Percentiles rank a stretch among this genome's conserved stretches.
These are phyloP conservation scores for Phanerotoma sp. DNA, from an alignment of 2,888 invertebrate species.

Conservation along the genomic window DNA sequence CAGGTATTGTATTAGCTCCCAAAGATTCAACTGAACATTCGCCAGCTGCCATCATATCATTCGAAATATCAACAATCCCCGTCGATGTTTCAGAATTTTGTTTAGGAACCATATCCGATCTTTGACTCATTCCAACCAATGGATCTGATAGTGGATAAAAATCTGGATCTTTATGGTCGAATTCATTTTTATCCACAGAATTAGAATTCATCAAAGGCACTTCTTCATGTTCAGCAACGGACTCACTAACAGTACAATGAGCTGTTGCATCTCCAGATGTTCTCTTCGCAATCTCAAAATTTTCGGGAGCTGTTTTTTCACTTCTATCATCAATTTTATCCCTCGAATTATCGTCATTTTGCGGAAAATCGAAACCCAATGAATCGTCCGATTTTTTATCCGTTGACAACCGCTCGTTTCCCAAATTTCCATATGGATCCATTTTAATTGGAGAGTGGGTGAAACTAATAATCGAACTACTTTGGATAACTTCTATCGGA, in stretches of 20 bases:
- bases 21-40: constrained; percentile 9
- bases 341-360: constrained; percentile 28
- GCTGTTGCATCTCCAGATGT: background rate
- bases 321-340: constrained; percentile 26
- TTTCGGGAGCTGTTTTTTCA: constrained; percentile 22
- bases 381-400: constrained; percentile 35
- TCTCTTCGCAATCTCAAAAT: constrained; percentile 22
- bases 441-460: constrained; percentile 49
- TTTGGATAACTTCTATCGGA: constrained; percentile 52
- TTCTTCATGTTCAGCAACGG: constrained; percentile 5
- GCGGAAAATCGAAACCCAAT: constrained; percentile 44
- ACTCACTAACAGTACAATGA: background rate
- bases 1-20: constrained; percentile 4
- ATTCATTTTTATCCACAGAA: background rate
- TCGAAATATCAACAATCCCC: constrained; percentile 4
- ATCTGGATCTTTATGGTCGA: constrained; percentile 21
- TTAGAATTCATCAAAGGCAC: constrained; percentile 9
- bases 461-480: constrained; percentile 53
- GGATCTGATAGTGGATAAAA: constrained; percentile 32
- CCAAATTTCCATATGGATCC: constrained; percentile 43
- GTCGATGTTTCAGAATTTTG: constrained; percentile 6
- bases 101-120: constrained; percentile 5
- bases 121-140: constrained; percentile 30
- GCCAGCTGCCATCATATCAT: constrained; percentile 1
- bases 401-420: constrained; percentile 27